Base-by-base conservation (phyloP, 1,140 invertebrate species). In the Heliconius eleuchia region DNA sequence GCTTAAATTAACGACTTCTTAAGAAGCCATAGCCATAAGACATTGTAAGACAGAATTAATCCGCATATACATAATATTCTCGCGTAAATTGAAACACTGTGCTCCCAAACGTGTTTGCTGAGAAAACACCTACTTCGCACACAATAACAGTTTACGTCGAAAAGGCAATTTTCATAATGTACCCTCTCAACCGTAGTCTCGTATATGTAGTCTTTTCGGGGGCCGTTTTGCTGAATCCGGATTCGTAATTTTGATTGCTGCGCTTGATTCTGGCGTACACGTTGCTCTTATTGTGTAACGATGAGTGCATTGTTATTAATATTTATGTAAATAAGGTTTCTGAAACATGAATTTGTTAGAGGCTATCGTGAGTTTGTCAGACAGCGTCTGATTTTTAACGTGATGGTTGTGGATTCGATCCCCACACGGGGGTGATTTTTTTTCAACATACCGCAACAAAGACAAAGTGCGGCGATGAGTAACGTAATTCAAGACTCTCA, bases 101-200 rank as follows among this genome's bases (percentile, higher is more conserved):
- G 23, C 23, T 23, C 39, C 23, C 30, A 70, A 74, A 52, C n/a
- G 73, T 79, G 75, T 80, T 80, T 80, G 75, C 42, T 75, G 46
- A 76, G 76, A 76, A 74, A 75, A 81, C 77, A 81, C 55, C 71
- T 52, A 80, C 73, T 78, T 81, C 72, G 80, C 83, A 86, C 81
- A 86, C 79, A 84, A 83, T 84, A 86, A 86, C 83, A 82, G 83
- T 84, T 84, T 86, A 86, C 80, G 79, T 78, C 66, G 82, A 77
- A 46, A 81, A 85, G 82, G 82, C 83, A 86, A 86, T 86, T 86
- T 86, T 84, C 85, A 86, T 86, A 86, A 86, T 84, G 82, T 79
- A 79, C 73, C 39, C 73, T 78, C 72, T 73, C 77, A 70, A 70
- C 52, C 77, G 73, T 74, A 55, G 77, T 71, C 72, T 74, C 77